These are phyloP conservation scores for Emydocephalus ijimae DNA, from an alignment of 2,113 vertebrate species.

Conservation along the genomic window DNA sequence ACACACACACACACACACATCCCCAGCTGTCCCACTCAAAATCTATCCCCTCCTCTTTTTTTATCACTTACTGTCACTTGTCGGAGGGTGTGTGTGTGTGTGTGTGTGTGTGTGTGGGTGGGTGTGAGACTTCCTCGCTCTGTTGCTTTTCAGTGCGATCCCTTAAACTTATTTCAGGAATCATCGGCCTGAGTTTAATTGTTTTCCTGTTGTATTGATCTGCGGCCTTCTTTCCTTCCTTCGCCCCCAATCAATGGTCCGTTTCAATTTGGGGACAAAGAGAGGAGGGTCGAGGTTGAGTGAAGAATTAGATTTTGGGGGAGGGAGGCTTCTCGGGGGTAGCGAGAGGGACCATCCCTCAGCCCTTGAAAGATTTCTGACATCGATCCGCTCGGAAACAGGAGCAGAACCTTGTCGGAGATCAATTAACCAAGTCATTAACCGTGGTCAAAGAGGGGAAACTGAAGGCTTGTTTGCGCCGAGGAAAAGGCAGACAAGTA, in stretches of 20 bases:
- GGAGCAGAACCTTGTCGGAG: conserved; percentile 37
- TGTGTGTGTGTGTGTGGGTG: background rate
- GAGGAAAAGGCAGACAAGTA: background rate
- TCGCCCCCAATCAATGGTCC: conserved; percentile 41
- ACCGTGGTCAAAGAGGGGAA: conserved; percentile 5
- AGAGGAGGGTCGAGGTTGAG: conserved; percentile 38
- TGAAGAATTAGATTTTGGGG: conserved; percentile 27
- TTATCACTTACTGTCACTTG: background rate
- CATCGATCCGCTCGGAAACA: conserved; percentile 46
- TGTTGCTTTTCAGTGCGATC: background rate
- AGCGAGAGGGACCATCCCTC: background rate
- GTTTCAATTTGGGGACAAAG: conserved; percentile 36
- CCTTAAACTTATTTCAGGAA: background rate
- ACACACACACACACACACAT: background rate
- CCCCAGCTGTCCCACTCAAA: background rate
- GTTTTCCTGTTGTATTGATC: conserved; percentile 34
- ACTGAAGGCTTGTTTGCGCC: background rate
- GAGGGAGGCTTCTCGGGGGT: background rate
- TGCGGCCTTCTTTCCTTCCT: background rate
- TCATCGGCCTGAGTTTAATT: conserved; percentile 16
- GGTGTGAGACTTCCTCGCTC: background rate
- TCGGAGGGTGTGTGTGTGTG: too few species aligned
- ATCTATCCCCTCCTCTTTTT: background rate
- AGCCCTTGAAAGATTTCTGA: conserved; percentile 47
- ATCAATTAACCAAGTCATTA: conserved; percentile 53